A percentile compares a stretch with the other conserved stretches of the same genome.
phyloP scores from a whole-genome alignment of 2,888 invertebrate species.

The Papilio gigon region DNA sequence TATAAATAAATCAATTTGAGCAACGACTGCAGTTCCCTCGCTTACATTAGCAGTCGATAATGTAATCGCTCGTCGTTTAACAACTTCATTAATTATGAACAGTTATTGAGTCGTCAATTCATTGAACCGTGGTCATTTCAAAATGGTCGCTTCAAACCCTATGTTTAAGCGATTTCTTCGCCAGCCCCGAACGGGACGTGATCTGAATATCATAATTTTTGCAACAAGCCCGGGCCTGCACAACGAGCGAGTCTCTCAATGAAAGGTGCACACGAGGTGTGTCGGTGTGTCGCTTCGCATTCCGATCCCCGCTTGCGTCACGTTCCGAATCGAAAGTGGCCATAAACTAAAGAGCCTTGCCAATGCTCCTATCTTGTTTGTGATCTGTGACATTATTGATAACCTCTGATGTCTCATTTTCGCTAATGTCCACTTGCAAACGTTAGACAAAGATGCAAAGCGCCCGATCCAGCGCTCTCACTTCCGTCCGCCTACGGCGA shows the following conservation, averaged over 20 bases:
- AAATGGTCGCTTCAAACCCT: constrained; percentile 52
- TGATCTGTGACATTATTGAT: constrained; percentile 75
- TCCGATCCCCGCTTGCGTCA: constrained; percentile 71
- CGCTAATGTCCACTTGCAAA: constrained; percentile 53
- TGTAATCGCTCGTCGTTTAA: constrained; percentile 26
- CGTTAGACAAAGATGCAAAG: constrained; percentile 72
- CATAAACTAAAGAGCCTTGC: constrained; percentile 77
- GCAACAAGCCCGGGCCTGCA: constrained; percentile 56
- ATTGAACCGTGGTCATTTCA: constrained; percentile 59
- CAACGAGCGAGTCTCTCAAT: constrained; percentile 66
- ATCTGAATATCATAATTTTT: constrained; percentile 64
- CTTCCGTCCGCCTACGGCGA: constrained; percentile 80
- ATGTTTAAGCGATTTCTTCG: constrained; percentile 60
- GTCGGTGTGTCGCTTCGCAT: constrained; percentile 52
- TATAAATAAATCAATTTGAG: constrained; percentile 20
- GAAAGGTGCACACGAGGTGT: constrained; percentile 48
- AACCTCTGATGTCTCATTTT: constrained; percentile 61
- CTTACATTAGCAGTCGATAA: constrained; percentile 14
- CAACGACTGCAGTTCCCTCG: constrained; percentile 19
- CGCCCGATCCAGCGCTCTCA: constrained; percentile 73
- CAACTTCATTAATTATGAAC: constrained; percentile 42
- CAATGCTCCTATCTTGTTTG: constrained; percentile 63
- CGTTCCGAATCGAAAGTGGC: constrained; percentile 73
- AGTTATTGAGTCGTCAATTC: constrained; percentile 57
- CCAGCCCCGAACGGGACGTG: constrained; percentile 57